Percentiles rank a stretch among this genome's conserved stretches.
phyloP scores from a whole-genome alignment of 1,140 invertebrate genomes.

The Chironomus striatipennis region DNA sequence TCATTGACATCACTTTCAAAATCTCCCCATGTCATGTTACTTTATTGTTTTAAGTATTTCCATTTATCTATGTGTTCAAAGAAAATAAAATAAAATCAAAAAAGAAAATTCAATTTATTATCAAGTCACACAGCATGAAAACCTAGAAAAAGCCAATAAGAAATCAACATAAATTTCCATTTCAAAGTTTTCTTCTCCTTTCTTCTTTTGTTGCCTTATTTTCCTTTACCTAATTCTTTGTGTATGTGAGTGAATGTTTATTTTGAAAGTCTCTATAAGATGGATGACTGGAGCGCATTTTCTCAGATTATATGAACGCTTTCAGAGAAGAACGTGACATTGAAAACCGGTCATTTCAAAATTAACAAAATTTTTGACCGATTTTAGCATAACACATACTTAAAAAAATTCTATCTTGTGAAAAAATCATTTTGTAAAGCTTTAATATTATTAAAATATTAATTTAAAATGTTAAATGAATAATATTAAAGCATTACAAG shows the following conservation, averaged over 20 bases:
- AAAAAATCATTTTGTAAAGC: too few species aligned
- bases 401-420: too few species aligned
- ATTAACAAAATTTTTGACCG: too few species aligned
- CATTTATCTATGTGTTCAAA: neutral
- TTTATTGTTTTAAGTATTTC: conserved; percentile 1
- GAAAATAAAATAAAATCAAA: neutral
- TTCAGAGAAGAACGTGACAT: too few species aligned
- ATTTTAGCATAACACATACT: too few species aligned
- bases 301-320: too few species aligned
- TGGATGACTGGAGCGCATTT: too few species aligned
- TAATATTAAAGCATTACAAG: too few species aligned
- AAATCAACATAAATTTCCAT: conserved; percentile 14
- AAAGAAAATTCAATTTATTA: neutral
- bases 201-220: neutral
- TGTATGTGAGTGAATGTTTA: neutral
- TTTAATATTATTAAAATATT: too few species aligned
- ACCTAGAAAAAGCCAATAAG: neutral
- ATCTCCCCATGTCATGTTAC: neutral
- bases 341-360: too few species aligned
- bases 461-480: too few species aligned
- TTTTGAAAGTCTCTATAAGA: too few species aligned
- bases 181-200: neutral
- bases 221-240: neutral
- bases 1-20: neutral
- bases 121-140: conserved; percentile 7